phyloP scores from a whole-genome alignment of 2,888 invertebrate genomes.

The Drosophila fungiperda region DNA sequence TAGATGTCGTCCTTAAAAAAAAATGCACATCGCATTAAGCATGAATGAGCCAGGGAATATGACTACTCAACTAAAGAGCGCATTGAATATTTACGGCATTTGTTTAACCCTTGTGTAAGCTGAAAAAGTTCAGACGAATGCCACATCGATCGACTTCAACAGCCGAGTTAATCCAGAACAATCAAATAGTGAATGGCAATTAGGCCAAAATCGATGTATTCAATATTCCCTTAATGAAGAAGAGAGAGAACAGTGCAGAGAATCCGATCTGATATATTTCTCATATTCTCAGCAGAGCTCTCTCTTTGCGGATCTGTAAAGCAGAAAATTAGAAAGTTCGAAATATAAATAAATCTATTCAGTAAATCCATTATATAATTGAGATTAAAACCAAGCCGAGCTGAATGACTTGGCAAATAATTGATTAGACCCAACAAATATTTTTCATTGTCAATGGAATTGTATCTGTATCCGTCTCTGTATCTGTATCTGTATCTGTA shows the following conservation, averaged over 20 bases:
- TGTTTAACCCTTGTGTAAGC: not conserved
- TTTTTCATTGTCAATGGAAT: too few species aligned
- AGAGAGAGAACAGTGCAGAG: too few species aligned
- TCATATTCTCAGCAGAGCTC: not conserved
- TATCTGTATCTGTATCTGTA: too few species aligned
- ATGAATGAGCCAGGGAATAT: not conserved
- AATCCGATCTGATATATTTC: not conserved
- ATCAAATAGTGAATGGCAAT: not conserved
- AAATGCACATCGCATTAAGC: not conserved
- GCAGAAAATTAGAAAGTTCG: not conserved
- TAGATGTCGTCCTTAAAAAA: constrained; percentile 35
- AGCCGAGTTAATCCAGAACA: not conserved
- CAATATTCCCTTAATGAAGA: too few species aligned
- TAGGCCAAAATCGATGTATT: not conserved
- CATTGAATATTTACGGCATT: not conserved
- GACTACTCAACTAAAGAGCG: not conserved
- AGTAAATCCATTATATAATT: not conserved
- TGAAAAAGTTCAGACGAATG: not conserved
- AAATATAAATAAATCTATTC: not conserved
- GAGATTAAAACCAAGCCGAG: not conserved
- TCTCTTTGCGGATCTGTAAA: not conserved
- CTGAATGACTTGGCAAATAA: not conserved
- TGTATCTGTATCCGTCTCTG: too few species aligned
- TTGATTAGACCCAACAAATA: too few species aligned
- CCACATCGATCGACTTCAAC: not conserved